Percentiles rank a stretch among this genome's conserved stretches.
Evolutionary conservation across 2,888 invertebrate genomes (phyloP).

Genomic region (Biston betularia): DNA sequence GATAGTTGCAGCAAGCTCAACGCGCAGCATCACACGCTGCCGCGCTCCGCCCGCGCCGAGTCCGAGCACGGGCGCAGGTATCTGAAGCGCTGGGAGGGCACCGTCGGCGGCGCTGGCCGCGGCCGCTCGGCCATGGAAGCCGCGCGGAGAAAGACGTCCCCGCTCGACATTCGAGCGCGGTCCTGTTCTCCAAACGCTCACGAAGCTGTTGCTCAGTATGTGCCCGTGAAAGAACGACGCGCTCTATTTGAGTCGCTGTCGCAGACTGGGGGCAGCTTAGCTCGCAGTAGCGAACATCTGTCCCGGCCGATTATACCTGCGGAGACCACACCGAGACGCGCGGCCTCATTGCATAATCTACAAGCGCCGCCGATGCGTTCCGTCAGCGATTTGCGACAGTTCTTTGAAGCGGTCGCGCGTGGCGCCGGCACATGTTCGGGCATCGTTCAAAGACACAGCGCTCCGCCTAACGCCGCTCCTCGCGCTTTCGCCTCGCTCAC

Average conservation of each 20-base stretch:
- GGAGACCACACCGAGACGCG: constrained; percentile 85
- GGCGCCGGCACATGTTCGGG: constrained; percentile 68
- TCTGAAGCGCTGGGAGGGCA: constrained; percentile 80
- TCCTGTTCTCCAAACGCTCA: constrained; percentile 81
- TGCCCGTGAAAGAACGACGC: constrained; percentile 90
- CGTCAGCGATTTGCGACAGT: constrained; percentile 89
- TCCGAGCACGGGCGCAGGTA: constrained; percentile 77
- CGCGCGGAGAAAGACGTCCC: constrained; percentile 76
- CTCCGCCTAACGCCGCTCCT: constrained; percentile 68
- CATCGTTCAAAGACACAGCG: constrained; percentile 68
- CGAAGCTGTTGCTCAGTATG: constrained; percentile 86
- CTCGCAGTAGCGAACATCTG: constrained; percentile 88
- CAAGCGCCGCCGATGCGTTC: constrained; percentile 83
- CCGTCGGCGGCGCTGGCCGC: constrained; percentile 73
- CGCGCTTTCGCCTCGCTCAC: constrained; percentile 76
- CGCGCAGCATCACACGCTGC: constrained; percentile 77
- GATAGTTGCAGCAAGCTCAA: constrained; percentile 80
- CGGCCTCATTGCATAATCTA: constrained; percentile 89
- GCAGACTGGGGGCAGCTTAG: constrained; percentile 86
- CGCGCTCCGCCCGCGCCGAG: constrained; percentile 75
- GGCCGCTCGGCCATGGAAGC: constrained; percentile 76
- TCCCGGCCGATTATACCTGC: constrained; percentile 68
- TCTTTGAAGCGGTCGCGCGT: constrained; percentile 88
- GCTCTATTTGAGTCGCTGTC: constrained; percentile 90
- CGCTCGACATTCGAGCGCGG: constrained; percentile 75